These are phyloP conservation scores for Chaetura pelagica DNA, from an alignment of 2,113 vertebrate species.

Conservation along the genomic window DNA sequence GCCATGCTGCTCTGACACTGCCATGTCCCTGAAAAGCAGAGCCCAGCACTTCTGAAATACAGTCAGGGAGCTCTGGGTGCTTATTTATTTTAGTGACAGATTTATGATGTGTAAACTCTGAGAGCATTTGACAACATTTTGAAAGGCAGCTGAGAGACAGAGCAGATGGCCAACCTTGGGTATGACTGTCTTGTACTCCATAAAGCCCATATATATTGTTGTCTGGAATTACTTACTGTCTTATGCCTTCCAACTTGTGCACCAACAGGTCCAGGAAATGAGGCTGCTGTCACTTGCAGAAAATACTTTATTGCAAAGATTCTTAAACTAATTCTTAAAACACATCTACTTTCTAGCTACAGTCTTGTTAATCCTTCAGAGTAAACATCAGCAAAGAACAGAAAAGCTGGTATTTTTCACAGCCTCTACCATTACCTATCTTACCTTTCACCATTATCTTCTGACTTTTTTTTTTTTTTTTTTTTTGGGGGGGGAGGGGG, in stretches of 20 bases:
- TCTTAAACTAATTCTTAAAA: not conserved
- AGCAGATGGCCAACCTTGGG: not conserved
- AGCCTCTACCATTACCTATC: not conserved
- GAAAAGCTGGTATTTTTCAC: not conserved
- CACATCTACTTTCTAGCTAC: not conserved
- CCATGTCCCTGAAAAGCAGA: not conserved
- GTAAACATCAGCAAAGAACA: not conserved
- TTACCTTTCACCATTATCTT: not conserved
- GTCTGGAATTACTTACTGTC: not conserved
- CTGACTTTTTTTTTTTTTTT: not conserved
- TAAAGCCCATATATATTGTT: not conserved
- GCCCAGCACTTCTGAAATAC: not conserved
- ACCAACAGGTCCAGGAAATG: not conserved
- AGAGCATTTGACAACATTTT: constrained; percentile 10
- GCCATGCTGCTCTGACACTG: not conserved
- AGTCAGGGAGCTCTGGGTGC: not conserved
- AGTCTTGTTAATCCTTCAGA: not conserved
- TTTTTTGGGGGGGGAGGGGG: too few species aligned
- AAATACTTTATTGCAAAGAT: not conserved
- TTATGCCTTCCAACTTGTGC: not conserved
- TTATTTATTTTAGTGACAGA: not conserved
- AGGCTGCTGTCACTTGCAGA: not conserved
- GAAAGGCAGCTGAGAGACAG: constrained; percentile 1
- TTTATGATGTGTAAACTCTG: not conserved
- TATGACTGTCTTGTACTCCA: not conserved